Evolutionary conservation across 64 coral and sea anemone species (phyloP).

Genomic region (Platygyra sinensis): DNA sequence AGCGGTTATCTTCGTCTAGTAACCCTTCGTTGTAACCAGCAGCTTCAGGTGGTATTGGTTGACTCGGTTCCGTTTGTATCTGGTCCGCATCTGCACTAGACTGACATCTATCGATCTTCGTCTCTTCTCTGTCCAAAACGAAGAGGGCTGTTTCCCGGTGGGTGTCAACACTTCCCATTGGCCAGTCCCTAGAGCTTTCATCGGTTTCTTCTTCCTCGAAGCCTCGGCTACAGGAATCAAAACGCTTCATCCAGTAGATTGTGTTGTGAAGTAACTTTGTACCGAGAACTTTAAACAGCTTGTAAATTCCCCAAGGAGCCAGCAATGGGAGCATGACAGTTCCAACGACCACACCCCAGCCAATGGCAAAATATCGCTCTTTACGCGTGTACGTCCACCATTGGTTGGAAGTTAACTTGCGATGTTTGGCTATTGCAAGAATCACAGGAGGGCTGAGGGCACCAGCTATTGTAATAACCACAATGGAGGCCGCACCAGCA

Average conservation of each 20-base stretch:
- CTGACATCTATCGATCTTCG: too few relatives aligned
- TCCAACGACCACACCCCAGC: not conserved
- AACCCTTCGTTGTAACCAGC: not conserved
- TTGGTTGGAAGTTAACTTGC: not conserved
- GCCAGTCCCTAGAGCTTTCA: too few relatives aligned
- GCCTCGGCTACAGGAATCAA: not conserved
- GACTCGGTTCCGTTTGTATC: not conserved
- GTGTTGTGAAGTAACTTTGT: not conserved
- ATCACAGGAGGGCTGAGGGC: conserved; percentile 4
- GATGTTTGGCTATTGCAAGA: not conserved
- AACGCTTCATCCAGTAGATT: not conserved
- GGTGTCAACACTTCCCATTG: too few relatives aligned
- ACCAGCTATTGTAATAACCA: conserved; percentile 12
- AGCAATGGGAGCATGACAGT: not conserved
- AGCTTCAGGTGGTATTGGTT: not conserved
- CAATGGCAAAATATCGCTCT: not conserved
- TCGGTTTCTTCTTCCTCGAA: not conserved
- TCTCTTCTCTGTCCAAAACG: not conserved
- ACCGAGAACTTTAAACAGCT: conserved; percentile 7
- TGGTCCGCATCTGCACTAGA: too few relatives aligned
- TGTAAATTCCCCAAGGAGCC: not conserved
- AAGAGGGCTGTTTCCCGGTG: not conserved
- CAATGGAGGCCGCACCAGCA: not conserved
- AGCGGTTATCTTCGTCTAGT: not conserved
- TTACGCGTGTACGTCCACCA: not conserved